Evolutionary conservation across 2,797 vertebrate species (phyloP).

Genomic region (Ptychobarbus kaznakovi): DNA sequence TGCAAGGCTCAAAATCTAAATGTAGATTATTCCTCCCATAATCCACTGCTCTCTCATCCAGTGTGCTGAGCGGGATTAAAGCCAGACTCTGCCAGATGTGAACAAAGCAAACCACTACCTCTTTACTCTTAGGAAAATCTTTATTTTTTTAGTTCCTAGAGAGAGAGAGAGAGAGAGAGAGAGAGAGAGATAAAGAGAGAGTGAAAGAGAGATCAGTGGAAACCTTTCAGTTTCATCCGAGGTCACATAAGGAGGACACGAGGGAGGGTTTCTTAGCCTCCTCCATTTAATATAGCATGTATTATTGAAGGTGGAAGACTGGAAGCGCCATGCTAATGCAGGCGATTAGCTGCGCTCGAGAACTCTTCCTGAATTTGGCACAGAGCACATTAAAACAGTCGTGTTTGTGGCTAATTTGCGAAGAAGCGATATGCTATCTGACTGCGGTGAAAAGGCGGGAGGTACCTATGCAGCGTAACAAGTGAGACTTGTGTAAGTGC

Average conservation of each 20-base stretch:
- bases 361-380: slow-evolving; percentile 23
- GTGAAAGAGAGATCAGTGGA: not conserved
- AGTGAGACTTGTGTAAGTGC: slow-evolving; percentile 24
- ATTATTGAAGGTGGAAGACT: slow-evolving; percentile 61
- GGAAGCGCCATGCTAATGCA: slow-evolving; percentile 45
- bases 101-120: slow-evolving; percentile 50
- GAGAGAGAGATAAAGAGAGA: not conserved
- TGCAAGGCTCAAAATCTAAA: slow-evolving; percentile 59
- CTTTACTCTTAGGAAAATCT: slow-evolving; percentile 49
- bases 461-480: slow-evolving; percentile 6
- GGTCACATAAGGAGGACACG: slow-evolving; percentile 30
- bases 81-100: slow-evolving; percentile 54
- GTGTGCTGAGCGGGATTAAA: slow-evolving; percentile 54
- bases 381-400: slow-evolving; percentile 17
- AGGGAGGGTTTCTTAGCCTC: slow-evolving; percentile 49
- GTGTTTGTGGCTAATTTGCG: slow-evolving; percentile 45
- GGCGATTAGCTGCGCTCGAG: slow-evolving; percentile 58
- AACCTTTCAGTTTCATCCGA: slow-evolving; percentile 34
- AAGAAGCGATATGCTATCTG: slow-evolving; percentile 13
- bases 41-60: slow-evolving; percentile 53
- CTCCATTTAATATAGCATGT: slow-evolving; percentile 63
- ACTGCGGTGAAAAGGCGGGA: slow-evolving; percentile 2
- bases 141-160: slow-evolving; percentile 38
- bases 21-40: slow-evolving; percentile 58
- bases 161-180: not conserved